Conservation (phyloP, 1,140 invertebrate species). For the Psix sp. region DNA sequence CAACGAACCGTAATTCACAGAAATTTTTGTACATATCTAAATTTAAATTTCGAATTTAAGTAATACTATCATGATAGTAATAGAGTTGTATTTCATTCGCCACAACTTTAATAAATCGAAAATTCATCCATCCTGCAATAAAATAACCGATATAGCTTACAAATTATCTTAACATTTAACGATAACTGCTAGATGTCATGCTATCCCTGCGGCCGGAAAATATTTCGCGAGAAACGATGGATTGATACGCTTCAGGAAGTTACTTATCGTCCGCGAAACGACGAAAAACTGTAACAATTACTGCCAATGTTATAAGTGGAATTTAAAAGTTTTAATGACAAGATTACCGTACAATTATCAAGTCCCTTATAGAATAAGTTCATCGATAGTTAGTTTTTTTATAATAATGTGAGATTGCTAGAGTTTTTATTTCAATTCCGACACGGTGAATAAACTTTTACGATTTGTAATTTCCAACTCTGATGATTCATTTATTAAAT, state of each 20-base stretch:
- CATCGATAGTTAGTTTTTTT: background rate
- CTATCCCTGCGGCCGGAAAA: conserved; percentile 15
- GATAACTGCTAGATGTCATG: conserved; percentile 8
- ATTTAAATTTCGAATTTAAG: conserved; percentile 8
- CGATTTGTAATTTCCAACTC: too few relatives aligned
- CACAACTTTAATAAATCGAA: conserved; percentile 45
- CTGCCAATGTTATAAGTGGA: background rate
- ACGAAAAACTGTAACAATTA: background rate
- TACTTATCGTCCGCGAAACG: background rate
- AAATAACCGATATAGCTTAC: conserved; percentile 16
- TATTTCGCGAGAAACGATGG: conserved; percentile 2
- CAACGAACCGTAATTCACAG: too few relatives aligned
- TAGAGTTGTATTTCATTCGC: conserved; percentile 39
- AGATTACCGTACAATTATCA: background rate
- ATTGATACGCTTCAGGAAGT: too few relatives aligned
- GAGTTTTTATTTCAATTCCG: background rate
- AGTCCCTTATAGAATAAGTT: background rate
- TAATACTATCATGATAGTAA: conserved; percentile 15
- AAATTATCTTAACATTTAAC: conserved; percentile 31
- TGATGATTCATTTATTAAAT: too few relatives aligned
- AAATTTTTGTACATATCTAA: too few relatives aligned
- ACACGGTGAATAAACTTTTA: too few relatives aligned
- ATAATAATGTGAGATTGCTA: background rate
- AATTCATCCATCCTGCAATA: conserved; percentile 24
- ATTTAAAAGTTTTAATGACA: conserved; percentile 1